Conservation (phyloP, 2,797 vertebrate species). For the Tapera naevia region DNA sequence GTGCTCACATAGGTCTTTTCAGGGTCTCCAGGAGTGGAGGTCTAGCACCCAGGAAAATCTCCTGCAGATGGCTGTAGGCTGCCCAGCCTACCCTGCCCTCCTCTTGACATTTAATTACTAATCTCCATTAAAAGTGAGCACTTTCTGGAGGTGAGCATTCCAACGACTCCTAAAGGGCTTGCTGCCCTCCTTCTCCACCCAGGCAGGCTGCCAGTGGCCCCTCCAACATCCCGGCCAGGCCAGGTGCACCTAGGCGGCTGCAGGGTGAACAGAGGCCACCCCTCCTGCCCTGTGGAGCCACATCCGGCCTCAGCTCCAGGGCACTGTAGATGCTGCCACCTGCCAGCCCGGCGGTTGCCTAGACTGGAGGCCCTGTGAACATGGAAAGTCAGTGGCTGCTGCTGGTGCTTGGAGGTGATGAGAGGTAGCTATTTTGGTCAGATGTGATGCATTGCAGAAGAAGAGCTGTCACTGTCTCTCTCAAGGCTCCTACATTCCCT, state of each 20-base stretch:
- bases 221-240: neutral
- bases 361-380: neutral
- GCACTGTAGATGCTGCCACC: neutral
- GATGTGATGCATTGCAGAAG: neutral
- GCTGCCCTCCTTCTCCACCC: neutral
- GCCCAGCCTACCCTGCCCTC: neutral
- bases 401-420: rapidly evolving
- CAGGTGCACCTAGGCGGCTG: rapidly evolving
- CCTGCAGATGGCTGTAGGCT: too few species aligned
- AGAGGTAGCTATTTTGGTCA: neutral
- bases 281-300: neutral
- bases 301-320: rapidly evolving
- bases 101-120: neutral
- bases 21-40: neutral
- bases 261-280: neutral
- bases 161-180: too few species aligned
- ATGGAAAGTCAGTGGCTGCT: rapidly evolving
- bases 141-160: neutral
- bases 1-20: rapidly evolving
- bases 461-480: rapidly evolving
- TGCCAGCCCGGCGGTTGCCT: neutral
- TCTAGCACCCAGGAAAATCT: neutral
- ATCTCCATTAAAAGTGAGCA: neutral
- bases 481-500: neutral
- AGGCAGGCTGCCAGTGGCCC: neutral